phyloP scores from a whole-genome alignment of 2,113 vertebrate genomes.

The Ranitomeya imitator region DNA sequence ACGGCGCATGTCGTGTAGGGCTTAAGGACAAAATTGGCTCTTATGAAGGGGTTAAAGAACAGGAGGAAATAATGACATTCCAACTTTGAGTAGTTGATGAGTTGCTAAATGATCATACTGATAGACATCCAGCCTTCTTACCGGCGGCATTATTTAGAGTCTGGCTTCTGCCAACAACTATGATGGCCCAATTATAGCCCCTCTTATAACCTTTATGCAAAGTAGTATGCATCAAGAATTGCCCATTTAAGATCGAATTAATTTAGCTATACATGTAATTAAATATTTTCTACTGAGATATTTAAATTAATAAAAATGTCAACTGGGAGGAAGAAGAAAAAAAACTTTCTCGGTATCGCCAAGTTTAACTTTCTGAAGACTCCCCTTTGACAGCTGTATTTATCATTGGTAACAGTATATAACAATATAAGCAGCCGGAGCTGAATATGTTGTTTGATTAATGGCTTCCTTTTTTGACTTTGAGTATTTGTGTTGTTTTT shows the following conservation, averaged over 20 bases:
- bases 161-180: no score
- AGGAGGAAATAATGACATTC: no score
- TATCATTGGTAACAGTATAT: conserved; percentile 56
- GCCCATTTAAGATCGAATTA: neutral
- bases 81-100: no score
- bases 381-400: conserved; percentile 54
- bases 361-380: conserved; percentile 30
- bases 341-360: neutral
- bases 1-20: no score
- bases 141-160: no score
- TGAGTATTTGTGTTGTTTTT: conserved; percentile 54
- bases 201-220: neutral
- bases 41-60: no score
- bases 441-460: conserved; percentile 45
- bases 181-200: no score
- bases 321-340: neutral
- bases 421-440: conserved; percentile 44
- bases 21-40: no score
- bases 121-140: no score
- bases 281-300: neutral
- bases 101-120: no score
- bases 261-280: neutral
- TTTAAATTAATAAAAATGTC: neutral
- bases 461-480: conserved; percentile 55
- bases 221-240: neutral